Evolutionary conservation across 2,797 vertebrate genomes (phyloP), one percentile per base, ranked within the genome.

Genomic region (Numenius phaeopus): DNA sequence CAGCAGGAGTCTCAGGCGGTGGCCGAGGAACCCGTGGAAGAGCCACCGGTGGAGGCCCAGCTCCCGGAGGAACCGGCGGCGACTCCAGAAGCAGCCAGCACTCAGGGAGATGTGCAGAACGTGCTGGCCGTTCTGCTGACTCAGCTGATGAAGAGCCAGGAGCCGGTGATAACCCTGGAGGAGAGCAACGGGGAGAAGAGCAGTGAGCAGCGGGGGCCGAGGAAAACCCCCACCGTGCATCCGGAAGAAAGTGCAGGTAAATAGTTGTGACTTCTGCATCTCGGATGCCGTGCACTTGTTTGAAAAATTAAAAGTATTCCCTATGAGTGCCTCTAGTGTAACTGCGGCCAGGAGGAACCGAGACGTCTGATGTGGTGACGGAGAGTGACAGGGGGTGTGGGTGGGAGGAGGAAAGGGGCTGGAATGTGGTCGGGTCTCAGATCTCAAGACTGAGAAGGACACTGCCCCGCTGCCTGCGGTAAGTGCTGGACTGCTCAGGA

Each of bases 81-180:
- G 49, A 98, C 94, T 71, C 98, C 94, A 79, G 98, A 98, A 95
- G 66, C 97, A 88, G 97, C 94, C 61, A 96, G 98, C 88, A 98
- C 98, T 98, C 98, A 99, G 97, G 99, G 99, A 97, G 99, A 99
- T 89, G 98, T 99, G 98, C 98, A 99, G 96, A 99, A 98, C 89
- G 98, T 99, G 95, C 98, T 99, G 97, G 99, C 99, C 37, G 99
- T 99, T 97, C 98, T 99, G 94, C 97, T 99, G 97, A 99, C 99
- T 97, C 99, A 99, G 97, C 98, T 99, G 89, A 99, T 99, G 92
- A 99, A 99, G 97, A 98, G 99, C 89, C 99, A 99, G 98, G 99
- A 99, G 95, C 97, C 98, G 69, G 95, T 96, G 30, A 96, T 98
- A 94, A 98, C 97, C 94, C 96, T 98, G 78, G 99, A 99, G 86